phyloP scores from a whole-genome alignment of 2,113 vertebrate species.

The Syngnathus typhle region DNA sequence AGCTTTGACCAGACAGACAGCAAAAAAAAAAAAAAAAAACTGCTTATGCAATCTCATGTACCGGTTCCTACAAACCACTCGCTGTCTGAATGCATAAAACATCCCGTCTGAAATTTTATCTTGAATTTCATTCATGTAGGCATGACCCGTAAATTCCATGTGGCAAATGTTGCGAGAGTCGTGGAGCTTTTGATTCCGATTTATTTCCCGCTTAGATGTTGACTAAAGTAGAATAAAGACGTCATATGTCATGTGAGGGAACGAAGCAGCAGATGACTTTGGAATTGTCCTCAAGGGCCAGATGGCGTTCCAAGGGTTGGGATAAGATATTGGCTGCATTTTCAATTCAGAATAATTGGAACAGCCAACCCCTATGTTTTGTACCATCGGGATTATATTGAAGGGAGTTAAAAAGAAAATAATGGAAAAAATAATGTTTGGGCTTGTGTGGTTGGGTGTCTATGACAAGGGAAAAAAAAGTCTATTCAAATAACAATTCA shows the following conservation, averaged over 20 bases:
- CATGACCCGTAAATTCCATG: slow-evolving; percentile 16
- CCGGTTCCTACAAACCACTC: slow-evolving; percentile 9
- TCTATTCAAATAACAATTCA: no score
- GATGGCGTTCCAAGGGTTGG: background rate
- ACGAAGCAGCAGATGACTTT: slow-evolving; percentile 3
- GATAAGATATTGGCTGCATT: no score
- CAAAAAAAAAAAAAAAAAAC: background rate
- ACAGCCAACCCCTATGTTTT: background rate
- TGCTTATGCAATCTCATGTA: background rate
- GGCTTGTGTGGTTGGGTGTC: no score
- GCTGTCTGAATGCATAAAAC: slow-evolving; percentile 8
- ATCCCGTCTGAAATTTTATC: slow-evolving; percentile 13
- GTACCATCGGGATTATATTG: background rate
- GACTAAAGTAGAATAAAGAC: slow-evolving; percentile 10
- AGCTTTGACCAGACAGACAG: slow-evolving; percentile 29
- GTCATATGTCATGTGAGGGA: slow-evolving; percentile 3
- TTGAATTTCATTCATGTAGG: slow-evolving; percentile 38
- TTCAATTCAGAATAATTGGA: background rate
- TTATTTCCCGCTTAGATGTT: background rate
- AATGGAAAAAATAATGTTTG: no score
- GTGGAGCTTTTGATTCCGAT: background rate
- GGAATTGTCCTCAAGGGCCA: slow-evolving; percentile 5
- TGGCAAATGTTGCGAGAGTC: no score
- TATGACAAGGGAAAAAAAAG: no score
- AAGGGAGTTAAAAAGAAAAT: background rate